Base-by-base conservation (phyloP, 2,113 vertebrate genomes). In the Mormoops blainvillei region DNA sequence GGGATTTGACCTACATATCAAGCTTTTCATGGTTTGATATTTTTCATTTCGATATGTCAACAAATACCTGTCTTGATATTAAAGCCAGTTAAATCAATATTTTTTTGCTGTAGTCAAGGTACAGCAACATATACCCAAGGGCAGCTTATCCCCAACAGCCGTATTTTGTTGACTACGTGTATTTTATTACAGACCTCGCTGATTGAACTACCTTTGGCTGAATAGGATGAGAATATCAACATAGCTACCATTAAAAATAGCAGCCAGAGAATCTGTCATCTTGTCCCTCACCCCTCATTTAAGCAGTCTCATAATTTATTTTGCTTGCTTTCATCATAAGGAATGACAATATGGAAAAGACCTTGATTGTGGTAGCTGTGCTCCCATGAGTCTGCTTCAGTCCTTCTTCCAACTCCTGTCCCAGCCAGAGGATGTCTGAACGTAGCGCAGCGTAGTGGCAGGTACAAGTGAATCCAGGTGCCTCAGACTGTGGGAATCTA, bases 41-140 rank as follows among this genome's bases (percentile, higher is more conserved):
- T 93, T 97, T 97, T 97, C 91, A 96, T 97, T 96, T 95, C 45
- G 78, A 91, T 6, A 0, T 94, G 82, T 95, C 95, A 97, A 81
- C 96, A 95, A 96, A 96, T 89, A 89, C 77, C 78, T 89, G 73
- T 65, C 86, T 92, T 78, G 88, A 93, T 96, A 89, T 83, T 94
- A 95, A 97, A 96, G 73, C 74, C 84, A 87, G 86, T 91, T 91
- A 93, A 97, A 94, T 97, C 91, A 96, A 67, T 96, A 81, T 96
- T 96, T 96, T 96, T 93, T 94, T 95, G 65, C 82, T 87, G 63
- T 89, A 95, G 70, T 95, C 73, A 94, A 94, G 48, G 36, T n/a
- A 41, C 24, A 68, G 61, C 81, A 94, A 74, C 92, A 92, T 28
- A 90, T 63, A 94, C 88, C 90, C 95, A 87, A 96, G 73, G 71